Base-by-base conservation (phyloP, 2,888 invertebrate genomes). In the Chelonus formosanus region DNA sequence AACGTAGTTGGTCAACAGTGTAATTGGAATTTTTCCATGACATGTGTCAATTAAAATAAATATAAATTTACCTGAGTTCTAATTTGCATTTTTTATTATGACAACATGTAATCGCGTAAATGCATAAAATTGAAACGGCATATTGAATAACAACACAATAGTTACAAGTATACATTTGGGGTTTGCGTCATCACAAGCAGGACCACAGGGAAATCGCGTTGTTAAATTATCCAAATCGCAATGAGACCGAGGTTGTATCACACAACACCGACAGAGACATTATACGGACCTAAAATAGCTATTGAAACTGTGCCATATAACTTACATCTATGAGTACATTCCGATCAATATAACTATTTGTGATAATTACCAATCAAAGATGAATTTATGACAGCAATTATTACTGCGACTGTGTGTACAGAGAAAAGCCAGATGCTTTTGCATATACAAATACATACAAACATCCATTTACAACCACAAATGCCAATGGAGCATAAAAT, bases 381-480 rank as follows among this genome's bases (percentile, higher is more conserved):
- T 73, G 73, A 75, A 77, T 77, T 77, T 77, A 77, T 74, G 73
- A 74, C 71, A 68, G 76, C 70, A 68, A 73, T 76, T 75, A 76
- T 77, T 76, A 6, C 40, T 74, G 72, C 67, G 70, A 67, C 70
- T 71, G 47, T 50, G 50, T 36, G 34, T 59, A 47, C 5, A 36
- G 48, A 50, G 36, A 32, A 59, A 50, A 40, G 50, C 32, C 35
- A 59, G n/a, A 5, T 32, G 34, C n/a, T 5, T 8, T 3, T 31
- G 7, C 47, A n/a, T n/a, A 47, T 47, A 8, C 20, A 10, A 40
- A 40, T 20, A 40, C 8, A 32, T 52, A 6, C 32, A 32, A 31
- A 48, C 40, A 48, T 45, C 8, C 34, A 34, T 31, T 31, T 8
- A 52, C 52, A 34, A 52, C 52, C 5, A 32, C 47, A 55, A 63